Evolutionary conservation across 2,888 invertebrate genomes (phyloP), one percentile per base, ranked within the genome.

Genomic region (Lottia gigantea): DNA sequence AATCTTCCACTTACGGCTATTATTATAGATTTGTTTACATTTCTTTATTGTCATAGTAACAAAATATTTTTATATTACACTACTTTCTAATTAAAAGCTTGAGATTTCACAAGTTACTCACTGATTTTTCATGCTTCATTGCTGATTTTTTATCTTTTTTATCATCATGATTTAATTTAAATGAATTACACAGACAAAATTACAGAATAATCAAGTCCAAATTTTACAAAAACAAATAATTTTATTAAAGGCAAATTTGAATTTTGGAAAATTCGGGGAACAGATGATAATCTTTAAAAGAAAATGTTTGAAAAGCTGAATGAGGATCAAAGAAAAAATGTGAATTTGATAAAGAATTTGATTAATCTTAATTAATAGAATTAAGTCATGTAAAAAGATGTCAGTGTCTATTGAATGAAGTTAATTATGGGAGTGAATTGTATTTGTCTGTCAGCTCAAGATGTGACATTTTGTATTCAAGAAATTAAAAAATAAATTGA

Each of bases 341-440:
- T 23, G 23, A 55, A 55, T 55, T 55, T 55, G 23, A 55, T 55
- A 55, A 55, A 40, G 40, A 19, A 55, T 55, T 23, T 23, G 23
- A 55, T 55, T 55, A 55, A 55, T 23, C 23, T 23, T 55, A 55
- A 55, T 55, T 55, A 23, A 55, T 55, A 23, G 55, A 55, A 55
- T 55, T 55, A 55, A 55, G 19, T 55, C 23, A 55, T 55, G 23
- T 40, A 40, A 40, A 40, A 40, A 40, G 40, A 40, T 8, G 40
- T 40, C 40, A 40, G 40, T 40, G 7, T 40, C 40, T 40, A 40
- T 40, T 40, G 40, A 40, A 40, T 40, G 2, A 40, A 40, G 40
- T 40, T 40, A 40, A 40, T 40, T 40, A 40, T 8, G 40, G 40
- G 40, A 40, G 40, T 40, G 40, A 40, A 40, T 40, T 40, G 0